Evolutionary conservation across 2,888 invertebrate genomes (phyloP).

Genomic region (Scotopteryx bipunctaria): DNA sequence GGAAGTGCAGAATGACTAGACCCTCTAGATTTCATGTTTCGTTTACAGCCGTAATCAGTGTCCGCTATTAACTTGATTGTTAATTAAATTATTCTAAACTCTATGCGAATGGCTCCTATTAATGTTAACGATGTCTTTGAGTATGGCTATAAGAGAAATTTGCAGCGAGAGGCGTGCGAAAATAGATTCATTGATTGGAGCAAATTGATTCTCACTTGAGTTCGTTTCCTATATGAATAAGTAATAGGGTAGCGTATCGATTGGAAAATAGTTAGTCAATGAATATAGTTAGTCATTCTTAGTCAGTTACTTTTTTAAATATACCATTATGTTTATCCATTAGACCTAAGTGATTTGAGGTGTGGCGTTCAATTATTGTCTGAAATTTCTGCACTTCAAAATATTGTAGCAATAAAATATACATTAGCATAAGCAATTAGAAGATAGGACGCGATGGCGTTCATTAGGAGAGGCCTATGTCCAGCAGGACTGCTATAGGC

Average conservation of each 20-base stretch:
- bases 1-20: too few species aligned
- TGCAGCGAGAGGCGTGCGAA: constrained; percentile 7
- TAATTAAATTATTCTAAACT: not conserved
- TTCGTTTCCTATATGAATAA: not conserved
- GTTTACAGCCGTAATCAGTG: too few species aligned
- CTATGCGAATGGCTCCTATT: not conserved
- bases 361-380: not conserved
- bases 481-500: too few species aligned
- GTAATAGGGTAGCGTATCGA: not conserved
- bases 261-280: too few species aligned
- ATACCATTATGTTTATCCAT: not conserved
- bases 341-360: not conserved
- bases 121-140: not conserved
- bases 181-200: constrained; percentile 29
- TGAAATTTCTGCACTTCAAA: constrained; percentile 2
- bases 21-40: too few species aligned
- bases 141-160: not conserved
- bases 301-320: too few species aligned
- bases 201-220: constrained; percentile 18
- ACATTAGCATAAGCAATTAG: constrained; percentile 30
- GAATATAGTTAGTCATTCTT: not conserved
- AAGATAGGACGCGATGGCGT: too few species aligned
- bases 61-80: not conserved
- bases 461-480: too few species aligned
- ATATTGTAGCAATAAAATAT: constrained; percentile 39